phyloP scores from a whole-genome alignment of 23 tunicate species.

The Trididemnum clinides region DNA sequence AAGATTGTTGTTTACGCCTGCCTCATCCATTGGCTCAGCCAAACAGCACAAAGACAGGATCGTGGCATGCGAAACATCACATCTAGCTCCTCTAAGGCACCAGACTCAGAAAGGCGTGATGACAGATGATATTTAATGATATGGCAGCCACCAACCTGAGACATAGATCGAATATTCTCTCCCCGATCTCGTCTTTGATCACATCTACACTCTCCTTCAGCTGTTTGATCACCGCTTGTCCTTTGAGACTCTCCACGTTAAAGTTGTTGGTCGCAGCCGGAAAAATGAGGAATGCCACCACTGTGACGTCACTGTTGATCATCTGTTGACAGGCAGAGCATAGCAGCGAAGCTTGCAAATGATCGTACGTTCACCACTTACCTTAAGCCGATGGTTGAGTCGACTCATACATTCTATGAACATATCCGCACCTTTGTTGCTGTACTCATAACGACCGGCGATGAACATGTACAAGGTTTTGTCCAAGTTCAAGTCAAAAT shows the following conservation, averaged over 20 bases:
- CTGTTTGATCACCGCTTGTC: slow-evolving; percentile 92
- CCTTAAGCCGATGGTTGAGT: slow-evolving; percentile 87
- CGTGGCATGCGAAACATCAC: too few species aligned
- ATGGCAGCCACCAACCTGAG: slow-evolving; percentile 80
- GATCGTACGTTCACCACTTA: background rate
- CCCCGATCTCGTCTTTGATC: slow-evolving; percentile 81
- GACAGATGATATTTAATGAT: too few species aligned
- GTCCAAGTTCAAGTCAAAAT: slow-evolving; percentile 96
- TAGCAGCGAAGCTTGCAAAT: too few species aligned
- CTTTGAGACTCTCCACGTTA: slow-evolving; percentile 90
- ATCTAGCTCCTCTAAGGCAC: too few species aligned
- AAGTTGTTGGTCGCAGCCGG: slow-evolving; percentile 95
- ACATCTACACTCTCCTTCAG: slow-evolving; percentile 74
- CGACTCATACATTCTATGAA: slow-evolving; percentile 90
- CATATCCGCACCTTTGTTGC: slow-evolving; percentile 96
- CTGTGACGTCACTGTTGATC: slow-evolving; percentile 84
- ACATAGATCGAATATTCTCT: slow-evolving; percentile 70
- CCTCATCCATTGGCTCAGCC: too few species aligned
- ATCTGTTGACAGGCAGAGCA: slow-evolving; percentile 21
- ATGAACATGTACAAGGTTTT: slow-evolving; percentile 96
- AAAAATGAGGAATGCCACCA: slow-evolving; percentile 93
- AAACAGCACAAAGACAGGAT: too few species aligned
- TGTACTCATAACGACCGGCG: slow-evolving; percentile 97
- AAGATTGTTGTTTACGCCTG: too few species aligned
- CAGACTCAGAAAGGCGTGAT: too few species aligned